A percentile compares a stretch with the other conserved stretches of the same genome.
Conservation (phyloP, 1,140 invertebrate species). For the Euglossa dilemma region DNA sequence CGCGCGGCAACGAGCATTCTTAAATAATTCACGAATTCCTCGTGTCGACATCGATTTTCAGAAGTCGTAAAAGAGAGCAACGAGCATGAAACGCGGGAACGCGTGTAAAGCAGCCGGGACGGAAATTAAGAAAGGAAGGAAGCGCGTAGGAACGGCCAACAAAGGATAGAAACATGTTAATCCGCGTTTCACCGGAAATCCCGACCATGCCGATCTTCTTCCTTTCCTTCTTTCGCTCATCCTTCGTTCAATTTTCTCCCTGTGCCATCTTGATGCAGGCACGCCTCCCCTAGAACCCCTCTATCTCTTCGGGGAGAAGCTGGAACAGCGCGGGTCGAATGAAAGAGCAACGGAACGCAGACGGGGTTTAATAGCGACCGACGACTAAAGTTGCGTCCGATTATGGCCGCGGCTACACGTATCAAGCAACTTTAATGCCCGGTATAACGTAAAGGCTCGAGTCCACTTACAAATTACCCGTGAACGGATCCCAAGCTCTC, state of each 20-base stretch:
- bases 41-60: slow-evolving; percentile 69
- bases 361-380: slow-evolving; percentile 53
- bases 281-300: slow-evolving; percentile 12
- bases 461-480: slow-evolving; percentile 53
- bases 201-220: background rate
- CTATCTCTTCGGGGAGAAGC: background rate
- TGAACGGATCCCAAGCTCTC: background rate
- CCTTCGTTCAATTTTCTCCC: slow-evolving; percentile 28
- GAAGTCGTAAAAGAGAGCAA: slow-evolving; percentile 58
- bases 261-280: slow-evolving; percentile 12
- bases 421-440: slow-evolving; percentile 58
- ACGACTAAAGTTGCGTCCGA: slow-evolving; percentile 51
- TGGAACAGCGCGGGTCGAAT: slow-evolving; percentile 34
- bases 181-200: slow-evolving; percentile 26
- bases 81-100: slow-evolving; percentile 44
- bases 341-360: slow-evolving; percentile 49
- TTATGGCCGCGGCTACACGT: slow-evolving; percentile 49
- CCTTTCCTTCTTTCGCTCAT: background rate
- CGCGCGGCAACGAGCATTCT: slow-evolving; percentile 64
- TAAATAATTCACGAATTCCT: slow-evolving; percentile 69
- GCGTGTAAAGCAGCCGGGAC: slow-evolving; percentile 37
- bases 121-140: slow-evolving; percentile 43
- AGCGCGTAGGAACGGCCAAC: background rate
- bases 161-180: slow-evolving; percentile 21
- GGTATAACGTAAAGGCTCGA: slow-evolving; percentile 2